Evolutionary conservation across 2,113 vertebrate genomes (phyloP), one percentile per base, ranked within the genome.

Genomic region (Gavia stellata): DNA sequence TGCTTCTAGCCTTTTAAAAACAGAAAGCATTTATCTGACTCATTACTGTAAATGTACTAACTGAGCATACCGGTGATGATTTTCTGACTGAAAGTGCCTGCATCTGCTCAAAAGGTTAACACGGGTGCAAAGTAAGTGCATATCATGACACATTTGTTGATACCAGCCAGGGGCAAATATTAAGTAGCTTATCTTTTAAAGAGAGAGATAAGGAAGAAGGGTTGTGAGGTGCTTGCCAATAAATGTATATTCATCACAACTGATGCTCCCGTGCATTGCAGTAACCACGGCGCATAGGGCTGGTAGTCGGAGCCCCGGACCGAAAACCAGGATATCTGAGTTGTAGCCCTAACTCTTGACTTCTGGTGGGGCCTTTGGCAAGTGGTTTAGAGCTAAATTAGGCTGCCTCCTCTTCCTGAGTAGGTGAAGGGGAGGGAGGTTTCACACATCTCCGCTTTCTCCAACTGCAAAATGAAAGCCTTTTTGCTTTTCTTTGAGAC

Each of bases 1-100:
- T 97, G 96, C 96, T 98, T 89, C 93, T 74, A 75, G 81, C 90
- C 96, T 97, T 96, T 85, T 25, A 55, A 96, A 91, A 96, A 78
- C 87, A 97, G 90, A 93, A 88, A 94, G 94, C 77, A 91, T 96
- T 95, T 95, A 6, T 96, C 66, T 96, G 81, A 90, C 81, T 96
- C 92, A 92, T 80, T 88, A 78, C 91, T 96, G 96, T 88, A 93
- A 81, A 80, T 47, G 84, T 68, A 88, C 88, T 73, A 71, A 50
- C 47, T 70, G 96, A 63, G 73, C 91, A 88, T 52, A 81, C 66
- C 23, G 0, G 61, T 53, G 95, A 80, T 94, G 93, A 72, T 91
- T 95, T 90, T 96, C 78, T 94, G 89, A 90, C 92, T 94, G 53
- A 79, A 94, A 95, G 71, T 33, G 67, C 74, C 92, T 94, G 87